Evolutionary conservation across 2,797 vertebrate genomes (phyloP).

Genomic region (Vespertilio murinus): DNA sequence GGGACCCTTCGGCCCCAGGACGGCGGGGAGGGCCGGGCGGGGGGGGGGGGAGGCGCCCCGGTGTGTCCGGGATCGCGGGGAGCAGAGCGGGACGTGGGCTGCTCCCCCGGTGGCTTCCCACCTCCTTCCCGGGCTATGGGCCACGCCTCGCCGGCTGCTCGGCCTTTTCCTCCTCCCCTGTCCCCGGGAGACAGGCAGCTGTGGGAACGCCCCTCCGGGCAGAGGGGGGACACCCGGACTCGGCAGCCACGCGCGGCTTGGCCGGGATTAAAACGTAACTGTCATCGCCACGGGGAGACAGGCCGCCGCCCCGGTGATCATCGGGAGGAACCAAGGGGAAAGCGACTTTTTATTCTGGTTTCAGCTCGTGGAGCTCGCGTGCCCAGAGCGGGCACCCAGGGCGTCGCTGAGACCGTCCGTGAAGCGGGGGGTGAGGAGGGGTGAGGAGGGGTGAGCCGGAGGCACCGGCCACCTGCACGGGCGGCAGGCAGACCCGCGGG

Average conservation of each 20-base stretch:
- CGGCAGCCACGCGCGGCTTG: slow-evolving; percentile 16
- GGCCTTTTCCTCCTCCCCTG: background rate
- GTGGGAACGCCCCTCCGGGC: accelerated
- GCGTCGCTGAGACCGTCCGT: background rate
- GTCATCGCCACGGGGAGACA: slow-evolving; percentile 34
- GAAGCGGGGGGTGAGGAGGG: background rate
- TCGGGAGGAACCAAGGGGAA: background rate
- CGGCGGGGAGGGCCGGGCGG: accelerated
- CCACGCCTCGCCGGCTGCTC: background rate
- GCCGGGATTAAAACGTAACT: slow-evolving; percentile 63
- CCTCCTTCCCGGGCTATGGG: background rate
- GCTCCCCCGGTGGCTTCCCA: background rate
- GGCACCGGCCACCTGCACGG: accelerated
- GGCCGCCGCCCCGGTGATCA: background rate
- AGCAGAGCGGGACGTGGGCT: too few relatives aligned
- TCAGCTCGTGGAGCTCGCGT: background rate
- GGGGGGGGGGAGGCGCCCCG: background rate
- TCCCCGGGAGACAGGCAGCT: background rate
- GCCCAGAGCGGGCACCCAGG: background rate
- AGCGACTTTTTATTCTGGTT: slow-evolving; percentile 36
- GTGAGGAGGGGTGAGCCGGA: background rate
- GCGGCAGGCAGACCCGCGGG: accelerated
- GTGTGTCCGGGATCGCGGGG: background rate
- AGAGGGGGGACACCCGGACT: accelerated
- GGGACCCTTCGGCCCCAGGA: background rate